A percentile compares a stretch with the other conserved stretches of the same genome.
phyloP scores from a whole-genome alignment of 2,113 vertebrate genomes.

The Petrocephalus microphthalmus region DNA sequence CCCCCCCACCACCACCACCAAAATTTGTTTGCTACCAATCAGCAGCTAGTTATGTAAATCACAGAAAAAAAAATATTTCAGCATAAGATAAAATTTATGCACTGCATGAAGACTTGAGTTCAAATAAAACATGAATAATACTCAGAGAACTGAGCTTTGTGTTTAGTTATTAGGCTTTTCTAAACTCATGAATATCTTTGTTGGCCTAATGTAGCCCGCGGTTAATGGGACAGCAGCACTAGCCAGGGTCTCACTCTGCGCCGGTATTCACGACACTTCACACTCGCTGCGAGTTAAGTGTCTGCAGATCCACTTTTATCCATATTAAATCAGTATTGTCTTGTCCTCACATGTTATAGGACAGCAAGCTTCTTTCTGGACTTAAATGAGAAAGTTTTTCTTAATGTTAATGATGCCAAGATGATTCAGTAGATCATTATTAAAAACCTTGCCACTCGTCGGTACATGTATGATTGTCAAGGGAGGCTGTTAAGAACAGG shows the following conservation, averaged over 20 bases:
- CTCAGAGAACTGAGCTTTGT: neutral
- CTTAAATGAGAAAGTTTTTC: neutral
- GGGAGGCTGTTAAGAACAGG: neutral
- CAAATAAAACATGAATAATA: neutral
- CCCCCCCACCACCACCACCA: no score
- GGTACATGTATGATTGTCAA: neutral
- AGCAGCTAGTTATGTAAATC: neutral
- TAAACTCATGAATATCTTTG: neutral
- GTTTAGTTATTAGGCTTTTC: neutral
- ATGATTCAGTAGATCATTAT: constrained; percentile 9
- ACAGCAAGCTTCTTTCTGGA: neutral
- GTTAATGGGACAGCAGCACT: no score
- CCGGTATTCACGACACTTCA: neutral
- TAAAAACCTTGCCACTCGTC: neutral
- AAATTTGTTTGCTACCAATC: no score
- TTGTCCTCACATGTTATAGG: neutral
- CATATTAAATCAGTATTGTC: neutral
- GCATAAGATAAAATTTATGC: neutral
- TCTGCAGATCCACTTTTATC: neutral
- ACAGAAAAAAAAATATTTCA: neutral
- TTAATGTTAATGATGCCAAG: neutral
- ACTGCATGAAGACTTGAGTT: neutral
- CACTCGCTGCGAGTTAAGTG: neutral
- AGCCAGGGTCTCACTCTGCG: neutral
- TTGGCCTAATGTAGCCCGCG: neutral